phyloP scores from a whole-genome alignment of 2,888 invertebrate species.

The Lutraria lutraria region DNA sequence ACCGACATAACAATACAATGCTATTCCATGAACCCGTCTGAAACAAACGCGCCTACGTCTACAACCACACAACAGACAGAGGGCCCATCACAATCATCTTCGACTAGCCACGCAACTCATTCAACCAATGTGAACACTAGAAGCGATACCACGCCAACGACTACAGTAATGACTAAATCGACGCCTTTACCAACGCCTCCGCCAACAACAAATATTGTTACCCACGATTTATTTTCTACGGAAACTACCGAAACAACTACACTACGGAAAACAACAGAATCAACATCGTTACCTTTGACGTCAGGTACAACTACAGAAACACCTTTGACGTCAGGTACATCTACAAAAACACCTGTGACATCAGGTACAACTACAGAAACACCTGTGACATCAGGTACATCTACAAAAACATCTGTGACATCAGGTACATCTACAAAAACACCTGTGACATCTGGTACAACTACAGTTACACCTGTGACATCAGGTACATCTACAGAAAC shows the following conservation, averaged over 20 bases:
- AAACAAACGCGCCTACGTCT: not conserved
- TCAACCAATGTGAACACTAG: not conserved
- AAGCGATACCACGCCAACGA: not conserved
- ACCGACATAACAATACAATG: too few species aligned
- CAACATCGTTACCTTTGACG: too few species aligned
- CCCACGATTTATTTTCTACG: too few species aligned
- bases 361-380: not conserved
- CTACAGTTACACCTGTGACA: not conserved
- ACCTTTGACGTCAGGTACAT: slow-evolving; percentile 15
- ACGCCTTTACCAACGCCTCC: not conserved
- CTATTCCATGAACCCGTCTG: too few species aligned
- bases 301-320: not conserved
- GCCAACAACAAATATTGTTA: not conserved
- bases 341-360: not conserved
- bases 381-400: not conserved
- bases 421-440: not conserved
- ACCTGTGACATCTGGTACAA: not conserved
- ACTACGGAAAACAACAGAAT: too few species aligned
- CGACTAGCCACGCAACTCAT: not conserved
- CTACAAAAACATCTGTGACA: not conserved
- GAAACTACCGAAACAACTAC: too few species aligned
- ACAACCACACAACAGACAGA: not conserved
- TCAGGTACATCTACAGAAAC: not conserved
- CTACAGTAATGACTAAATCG: not conserved
- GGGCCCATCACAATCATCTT: not conserved